These are phyloP conservation scores for Phycodurus eques DNA, from an alignment of 2,113 vertebrate genomes.

Conservation along the genomic window DNA sequence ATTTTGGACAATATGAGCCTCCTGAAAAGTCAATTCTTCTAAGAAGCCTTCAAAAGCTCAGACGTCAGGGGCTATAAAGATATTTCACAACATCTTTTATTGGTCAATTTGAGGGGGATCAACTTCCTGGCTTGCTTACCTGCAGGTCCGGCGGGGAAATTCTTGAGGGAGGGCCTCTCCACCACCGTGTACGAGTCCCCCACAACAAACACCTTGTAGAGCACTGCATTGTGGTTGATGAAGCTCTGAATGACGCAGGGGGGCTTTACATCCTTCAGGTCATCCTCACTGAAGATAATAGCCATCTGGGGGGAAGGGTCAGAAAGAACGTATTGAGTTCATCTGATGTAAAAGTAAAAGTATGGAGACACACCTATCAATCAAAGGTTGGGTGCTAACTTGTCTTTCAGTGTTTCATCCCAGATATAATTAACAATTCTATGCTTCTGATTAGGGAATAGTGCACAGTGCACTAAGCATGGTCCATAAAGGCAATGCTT, in stretches of 20 bases:
- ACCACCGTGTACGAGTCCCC: slow-evolving; percentile 95
- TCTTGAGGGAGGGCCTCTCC: slow-evolving; percentile 95
- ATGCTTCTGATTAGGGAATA: too few species aligned
- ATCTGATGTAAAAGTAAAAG: too few species aligned
- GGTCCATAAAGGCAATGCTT: too few species aligned
- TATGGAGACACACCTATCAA: too few species aligned
- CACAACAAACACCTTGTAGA: slow-evolving; percentile 98
- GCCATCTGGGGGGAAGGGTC: slow-evolving; percentile 84
- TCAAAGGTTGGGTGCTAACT: too few species aligned
- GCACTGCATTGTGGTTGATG: slow-evolving; percentile 96
- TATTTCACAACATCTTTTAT: slow-evolving; percentile 56
- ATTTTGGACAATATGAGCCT: slow-evolving; percentile 23
- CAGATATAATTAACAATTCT: too few species aligned
- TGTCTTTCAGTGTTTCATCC: too few species aligned
- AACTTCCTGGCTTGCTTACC: slow-evolving; percentile 68
- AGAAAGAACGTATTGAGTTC: neutral
- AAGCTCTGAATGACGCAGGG: slow-evolving; percentile 98
- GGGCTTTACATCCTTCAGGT: slow-evolving; percentile 86
- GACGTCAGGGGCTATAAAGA: slow-evolving; percentile 39
- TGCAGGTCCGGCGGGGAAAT: slow-evolving; percentile 90
- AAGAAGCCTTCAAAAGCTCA: slow-evolving; percentile 43
- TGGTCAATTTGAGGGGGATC: slow-evolving; percentile 36
- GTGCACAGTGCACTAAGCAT: too few species aligned
- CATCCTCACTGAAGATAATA: slow-evolving; percentile 95
- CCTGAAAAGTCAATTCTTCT: slow-evolving; percentile 18